Conservation (phyloP, 2,797 vertebrate species). For the Sciaenops ocellatus region DNA sequence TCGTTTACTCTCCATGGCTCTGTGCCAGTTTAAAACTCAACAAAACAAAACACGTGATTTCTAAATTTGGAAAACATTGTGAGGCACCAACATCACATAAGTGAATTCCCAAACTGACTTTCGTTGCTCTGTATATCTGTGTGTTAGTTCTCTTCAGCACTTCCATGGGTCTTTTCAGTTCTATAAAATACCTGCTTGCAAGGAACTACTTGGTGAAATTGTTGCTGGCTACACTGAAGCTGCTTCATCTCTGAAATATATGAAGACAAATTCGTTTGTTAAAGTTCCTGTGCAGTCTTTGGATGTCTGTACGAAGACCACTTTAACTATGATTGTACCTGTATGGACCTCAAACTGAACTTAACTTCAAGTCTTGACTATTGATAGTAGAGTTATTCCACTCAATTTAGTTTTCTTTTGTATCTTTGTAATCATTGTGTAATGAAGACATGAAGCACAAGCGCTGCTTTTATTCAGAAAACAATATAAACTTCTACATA, state of each 20-base stretch:
- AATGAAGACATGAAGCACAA: neutral
- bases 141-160: conserved; percentile 20
- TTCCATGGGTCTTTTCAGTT: conserved; percentile 32
- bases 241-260: conserved; percentile 19
- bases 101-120: conserved; percentile 8
- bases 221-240: conserved; percentile 10
- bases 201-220: neutral
- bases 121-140: neutral
- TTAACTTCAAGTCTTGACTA: neutral
- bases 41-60: neutral
- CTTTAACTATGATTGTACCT: no score
- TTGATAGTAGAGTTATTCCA: neutral
- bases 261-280: conserved; percentile 59
- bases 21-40: neutral
- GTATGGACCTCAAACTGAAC: neutral
- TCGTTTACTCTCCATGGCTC: neutral
- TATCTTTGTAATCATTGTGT: neutral
- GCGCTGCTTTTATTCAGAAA: conserved; percentile 1
- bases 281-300: conserved; percentile 16
- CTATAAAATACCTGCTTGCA: neutral
- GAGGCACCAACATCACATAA: neutral
- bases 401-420: neutral
- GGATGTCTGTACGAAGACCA: neutral
- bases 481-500: neutral
- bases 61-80: neutral